phyloP scores from a whole-genome alignment of 2,113 vertebrate genomes.

The Pan paniscus region DNA sequence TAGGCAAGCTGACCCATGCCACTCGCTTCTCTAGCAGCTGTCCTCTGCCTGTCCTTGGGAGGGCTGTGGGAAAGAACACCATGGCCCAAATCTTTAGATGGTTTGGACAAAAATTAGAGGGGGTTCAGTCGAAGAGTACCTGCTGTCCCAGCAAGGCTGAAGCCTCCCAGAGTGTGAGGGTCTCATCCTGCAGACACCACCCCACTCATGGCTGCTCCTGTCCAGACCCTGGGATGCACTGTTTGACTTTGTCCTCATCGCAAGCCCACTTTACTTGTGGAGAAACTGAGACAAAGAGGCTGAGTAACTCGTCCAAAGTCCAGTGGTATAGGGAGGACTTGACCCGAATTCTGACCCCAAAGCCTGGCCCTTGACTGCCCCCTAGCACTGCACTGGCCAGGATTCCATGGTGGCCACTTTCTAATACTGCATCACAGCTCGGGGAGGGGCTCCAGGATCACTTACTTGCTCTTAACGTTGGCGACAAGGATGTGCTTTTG shows the following conservation, averaged over 20 bases:
- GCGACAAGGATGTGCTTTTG: not conserved
- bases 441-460: rapidly evolving
- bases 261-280: not conserved
- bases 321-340: rapidly evolving
- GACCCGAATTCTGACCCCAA: not conserved
- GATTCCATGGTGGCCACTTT: rapidly evolving
- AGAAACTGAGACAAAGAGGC: not conserved
- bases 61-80: not conserved
- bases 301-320: too few relatives aligned
- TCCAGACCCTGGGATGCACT: rapidly evolving
- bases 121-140: rapidly evolving
- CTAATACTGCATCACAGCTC: rapidly evolving
- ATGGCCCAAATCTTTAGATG: not conserved
- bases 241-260: rapidly evolving
- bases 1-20: rapidly evolving
- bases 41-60: not conserved
- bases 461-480: rapidly evolving
- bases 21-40: not conserved
- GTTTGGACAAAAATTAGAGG: not conserved
- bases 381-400: rapidly evolving
- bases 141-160: rapidly evolving
- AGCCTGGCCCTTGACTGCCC: not conserved
- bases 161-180: not conserved
- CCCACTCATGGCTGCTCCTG: rapidly evolving
- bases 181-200: rapidly evolving